Evolutionary conservation across 2,888 invertebrate species (phyloP), one percentile per base, ranked within the genome.

Genomic region (Ophion ellenae): DNA sequence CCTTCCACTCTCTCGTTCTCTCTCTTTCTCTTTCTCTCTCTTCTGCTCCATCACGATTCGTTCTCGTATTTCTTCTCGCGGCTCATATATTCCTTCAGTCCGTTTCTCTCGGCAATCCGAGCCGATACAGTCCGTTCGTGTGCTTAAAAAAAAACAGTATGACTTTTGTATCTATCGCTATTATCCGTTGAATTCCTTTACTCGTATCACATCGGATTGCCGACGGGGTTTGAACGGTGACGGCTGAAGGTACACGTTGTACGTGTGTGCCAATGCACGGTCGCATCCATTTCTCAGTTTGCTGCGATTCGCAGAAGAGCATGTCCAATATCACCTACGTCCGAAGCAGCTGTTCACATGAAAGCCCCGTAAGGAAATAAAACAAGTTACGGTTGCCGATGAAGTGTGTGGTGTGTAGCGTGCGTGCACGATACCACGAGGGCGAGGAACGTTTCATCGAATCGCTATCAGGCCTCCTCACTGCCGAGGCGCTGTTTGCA

Each of bases 401-500:
- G 24, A 20, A 61, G 9, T 61, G 10, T 14, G n/a, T 6, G 57
- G 57, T 17, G 20, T 61, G 24, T 24, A 53, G 53, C 47, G 67
- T 66, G 47, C 64, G 57, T 63, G 53, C 20, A 32, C 36, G 57
- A 59, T 36, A 63, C 53, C 40, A 66, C 57, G 14, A 64, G 24
- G 53, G 36, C 24, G 47, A 20, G 53, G 47, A 53, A 63, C 86
- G 89, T 89, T 91, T 88, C 87, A 69, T 85, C 67, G 88, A 87
- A 88, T 87, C 88, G 90, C 90, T 91, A 90, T 88, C 88, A 86
- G 89, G 80, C 80, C 74, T 74, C 85, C 87, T 87, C 88, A 86
- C 86, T 86, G 88, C 87, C 20, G 85, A 80, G 84, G 81, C 80
- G 84, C 87, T 86, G 87, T 88, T 90, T 87, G 81, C 86, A 87